phyloP scores from a whole-genome alignment of 1,140 invertebrate species.

The Mylabris phalerata region DNA sequence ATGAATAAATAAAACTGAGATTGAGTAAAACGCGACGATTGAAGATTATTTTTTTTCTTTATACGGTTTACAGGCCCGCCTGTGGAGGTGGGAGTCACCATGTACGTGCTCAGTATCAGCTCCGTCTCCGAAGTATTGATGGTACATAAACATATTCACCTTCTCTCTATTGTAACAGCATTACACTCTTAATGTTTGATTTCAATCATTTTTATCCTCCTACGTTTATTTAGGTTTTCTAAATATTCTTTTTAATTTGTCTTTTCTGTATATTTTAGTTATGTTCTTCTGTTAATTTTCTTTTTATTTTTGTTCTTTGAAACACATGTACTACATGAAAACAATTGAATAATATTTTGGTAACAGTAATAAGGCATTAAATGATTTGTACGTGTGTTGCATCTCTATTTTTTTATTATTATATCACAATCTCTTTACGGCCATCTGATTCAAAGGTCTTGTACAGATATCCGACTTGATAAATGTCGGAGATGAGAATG shows the following conservation, averaged over 20 bases:
- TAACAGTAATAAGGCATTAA: slow-evolving; percentile 6
- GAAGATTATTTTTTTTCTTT: neutral
- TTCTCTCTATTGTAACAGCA: neutral
- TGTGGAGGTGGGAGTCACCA: slow-evolving; percentile 93
- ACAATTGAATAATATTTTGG: too few relatives aligned
- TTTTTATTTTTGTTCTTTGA: too few relatives aligned
- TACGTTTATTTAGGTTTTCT: neutral
- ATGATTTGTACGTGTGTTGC: slow-evolving; percentile 17
- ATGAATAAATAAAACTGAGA: too few relatives aligned
- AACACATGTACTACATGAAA: too few relatives aligned
- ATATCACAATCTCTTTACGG: neutral
- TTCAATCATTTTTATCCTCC: neutral
- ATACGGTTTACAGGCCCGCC: slow-evolving; percentile 67
- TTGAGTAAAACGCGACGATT: neutral
- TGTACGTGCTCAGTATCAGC: slow-evolving; percentile 97
- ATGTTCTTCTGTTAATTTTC: neutral
- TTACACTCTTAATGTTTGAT: neutral
- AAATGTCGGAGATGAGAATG: slow-evolving; percentile 20
- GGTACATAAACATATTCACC: slow-evolving; percentile 52
- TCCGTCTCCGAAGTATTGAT: slow-evolving; percentile 97
- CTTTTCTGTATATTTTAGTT: neutral
- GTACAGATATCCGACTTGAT: slow-evolving; percentile 17
- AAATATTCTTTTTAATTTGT: neutral
- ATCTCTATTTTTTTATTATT: neutral
- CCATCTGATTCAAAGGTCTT: slow-evolving; percentile 8